Base-by-base conservation (phyloP, 1,140 invertebrate genomes). In the Solen grandis region DNA sequence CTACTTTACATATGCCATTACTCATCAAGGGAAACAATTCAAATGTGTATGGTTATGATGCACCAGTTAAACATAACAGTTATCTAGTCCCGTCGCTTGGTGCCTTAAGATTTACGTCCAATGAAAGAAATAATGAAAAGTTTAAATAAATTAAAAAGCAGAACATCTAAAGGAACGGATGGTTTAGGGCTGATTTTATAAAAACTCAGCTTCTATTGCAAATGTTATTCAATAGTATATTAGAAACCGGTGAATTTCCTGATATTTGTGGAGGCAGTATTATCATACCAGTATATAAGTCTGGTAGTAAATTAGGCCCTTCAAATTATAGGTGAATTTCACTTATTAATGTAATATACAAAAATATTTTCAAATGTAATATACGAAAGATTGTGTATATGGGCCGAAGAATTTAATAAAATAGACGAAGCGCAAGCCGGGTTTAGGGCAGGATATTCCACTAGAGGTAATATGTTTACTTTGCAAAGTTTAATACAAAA, bases 401-500 rank as follows among this genome's bases (percentile, higher is more conserved):
- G n/a, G n/a, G n/a, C 29, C 14, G 31, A 52, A n/a, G 38, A 52
- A 52, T 4, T 8, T 16, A 36, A 70, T 22, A 25, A 38, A 50
- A 70, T 70, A 19, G 41, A 52, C 29, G 66, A 70, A 22, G 38
- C 41, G 8, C 41, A 52, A 70, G 38, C 66, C 29, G 46, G 41
- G 2, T 70, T 70, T 31, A 4, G 41, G 25, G 25, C 38, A 54
- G 41, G 41, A 22, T 70, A 70, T 54, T 70, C 66, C 22, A 14
- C 25, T 5, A 29, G 25, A 3, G 41, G 54, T 70, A 70, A 52
- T 27, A 52, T 70, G 22, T 46, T 70, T 27, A 38, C 19, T 14
- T 33, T 70, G 29, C 66, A 70, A 52, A 70, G 41, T 52, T 52
- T 54, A 36, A 36, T 70, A 22, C 46, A 70, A 27, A 70, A 52